These are phyloP conservation scores for Pseudochirops cupreus DNA, from an alignment of 2,797 vertebrate genomes.

Conservation along the genomic window DNA sequence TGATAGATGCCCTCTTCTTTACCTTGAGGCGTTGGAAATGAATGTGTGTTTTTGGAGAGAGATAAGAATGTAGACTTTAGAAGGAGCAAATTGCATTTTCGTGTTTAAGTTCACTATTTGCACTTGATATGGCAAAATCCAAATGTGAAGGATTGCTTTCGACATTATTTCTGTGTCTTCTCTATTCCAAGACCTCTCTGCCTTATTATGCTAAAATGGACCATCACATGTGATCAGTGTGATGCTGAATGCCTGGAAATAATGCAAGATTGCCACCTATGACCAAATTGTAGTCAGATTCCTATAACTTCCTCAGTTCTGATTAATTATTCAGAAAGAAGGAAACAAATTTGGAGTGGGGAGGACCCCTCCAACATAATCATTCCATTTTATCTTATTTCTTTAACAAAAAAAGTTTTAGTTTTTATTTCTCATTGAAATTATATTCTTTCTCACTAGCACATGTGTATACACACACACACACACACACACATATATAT, in stretches of 20 bases:
- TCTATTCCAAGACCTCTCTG: conserved; percentile 65
- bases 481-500: rapidly evolving
- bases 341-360: conserved; percentile 56
- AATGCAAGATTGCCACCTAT: conserved; percentile 55
- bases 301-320: conserved; percentile 61
- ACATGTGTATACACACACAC: neutral
- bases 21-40: conserved; percentile 80
- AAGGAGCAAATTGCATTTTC: conserved; percentile 84
- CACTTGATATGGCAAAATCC: conserved; percentile 78
- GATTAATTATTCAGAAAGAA: conserved; percentile 60
- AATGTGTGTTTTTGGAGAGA: conserved; percentile 77
- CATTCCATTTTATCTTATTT: conserved; percentile 40
- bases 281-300: conserved; percentile 63
- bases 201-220: conserved; percentile 78
- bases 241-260: conserved; percentile 73
- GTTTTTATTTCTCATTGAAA: conserved; percentile 58
- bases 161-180: conserved; percentile 77
- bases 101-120: conserved; percentile 82
- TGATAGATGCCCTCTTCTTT: conserved; percentile 83
- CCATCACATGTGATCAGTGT: conserved; percentile 72
- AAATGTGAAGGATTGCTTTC: conserved; percentile 82
- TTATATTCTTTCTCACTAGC: neutral
- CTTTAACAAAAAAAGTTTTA: conserved; percentile 38
- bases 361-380: conserved; percentile 44
- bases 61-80: conserved; percentile 81